A percentile compares a stretch with the other conserved stretches of the same genome.
Conservation (phyloP, 2,888 invertebrate genomes). For the Diaperis boleti region DNA sequence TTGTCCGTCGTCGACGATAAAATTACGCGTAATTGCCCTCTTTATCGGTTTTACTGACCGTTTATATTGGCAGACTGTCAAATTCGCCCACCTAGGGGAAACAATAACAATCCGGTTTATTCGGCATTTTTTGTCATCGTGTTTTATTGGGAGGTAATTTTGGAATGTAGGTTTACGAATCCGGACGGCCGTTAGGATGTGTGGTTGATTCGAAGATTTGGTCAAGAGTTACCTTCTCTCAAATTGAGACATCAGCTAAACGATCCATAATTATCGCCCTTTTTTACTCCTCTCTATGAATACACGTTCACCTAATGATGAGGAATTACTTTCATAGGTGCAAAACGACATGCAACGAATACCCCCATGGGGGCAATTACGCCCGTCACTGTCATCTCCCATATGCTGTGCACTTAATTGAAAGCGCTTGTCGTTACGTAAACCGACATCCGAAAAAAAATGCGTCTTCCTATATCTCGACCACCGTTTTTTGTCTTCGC, state of each 20-base stretch:
- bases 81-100: neutral
- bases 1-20: slow-evolving; percentile 7
- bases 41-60: neutral
- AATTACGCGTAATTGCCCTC: slow-evolving; percentile 2
- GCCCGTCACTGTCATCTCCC: neutral
- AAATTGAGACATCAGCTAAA: too few relatives aligned
- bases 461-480: neutral
- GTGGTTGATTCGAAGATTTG: too few relatives aligned
- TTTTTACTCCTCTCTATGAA: neutral
- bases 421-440: neutral
- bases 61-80: neutral
- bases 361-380: neutral
- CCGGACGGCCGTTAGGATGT: too few relatives aligned
- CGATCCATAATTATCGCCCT: neutral
- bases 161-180: too few relatives aligned
- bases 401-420: neutral
- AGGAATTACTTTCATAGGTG: neutral
- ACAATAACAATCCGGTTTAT: neutral
- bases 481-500: neutral
- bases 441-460: neutral
- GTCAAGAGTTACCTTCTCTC: too few relatives aligned
- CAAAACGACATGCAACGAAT: neutral
- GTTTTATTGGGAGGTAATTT: too few relatives aligned
- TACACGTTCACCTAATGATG: neutral
- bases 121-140: too few relatives aligned